Conservation (phyloP, 1,140 invertebrate genomes). For the Orius insidiosus region DNA sequence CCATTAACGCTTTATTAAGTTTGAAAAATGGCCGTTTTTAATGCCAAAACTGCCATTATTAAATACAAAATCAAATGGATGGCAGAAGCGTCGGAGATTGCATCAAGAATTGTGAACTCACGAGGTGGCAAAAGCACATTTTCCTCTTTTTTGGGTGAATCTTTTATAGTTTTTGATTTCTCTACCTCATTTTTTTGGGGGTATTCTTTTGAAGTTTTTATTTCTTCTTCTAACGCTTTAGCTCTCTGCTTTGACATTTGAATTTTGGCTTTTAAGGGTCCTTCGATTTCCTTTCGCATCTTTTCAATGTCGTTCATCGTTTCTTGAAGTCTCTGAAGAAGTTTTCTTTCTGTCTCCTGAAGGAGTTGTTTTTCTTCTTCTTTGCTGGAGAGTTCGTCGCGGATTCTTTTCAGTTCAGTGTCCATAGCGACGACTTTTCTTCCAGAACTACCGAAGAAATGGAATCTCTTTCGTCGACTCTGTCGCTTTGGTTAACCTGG, state of each 20-base stretch:
- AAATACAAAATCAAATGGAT: constrained; percentile 16
- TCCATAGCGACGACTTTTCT: constrained; percentile 14
- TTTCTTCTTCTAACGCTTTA: constrained; percentile 15
- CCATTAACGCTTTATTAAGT: too few relatives aligned
- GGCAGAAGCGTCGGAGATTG: not conserved
- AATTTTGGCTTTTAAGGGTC: constrained; percentile 13
- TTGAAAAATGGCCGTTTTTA: not conserved
- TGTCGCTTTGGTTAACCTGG: constrained; percentile 29
- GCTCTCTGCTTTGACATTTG: constrained; percentile 13
- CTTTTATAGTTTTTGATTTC: too few relatives aligned
- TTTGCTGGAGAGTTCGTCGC: not conserved
- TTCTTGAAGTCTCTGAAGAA: constrained; percentile 11
- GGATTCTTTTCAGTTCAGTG: not conserved
- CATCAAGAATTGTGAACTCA: too few relatives aligned
- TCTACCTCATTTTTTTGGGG: not conserved
- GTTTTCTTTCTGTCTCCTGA: constrained; percentile 19
- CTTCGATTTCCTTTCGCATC: constrained; percentile 14
- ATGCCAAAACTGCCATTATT: constrained; percentile 13
- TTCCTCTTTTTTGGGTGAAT: too few relatives aligned
- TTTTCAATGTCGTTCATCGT: constrained; percentile 17
- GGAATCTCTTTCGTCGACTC: constrained; percentile 7
- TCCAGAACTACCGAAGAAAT: constrained; percentile 5
- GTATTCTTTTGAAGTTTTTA: constrained; percentile 13
- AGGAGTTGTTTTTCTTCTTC: constrained; percentile 10
- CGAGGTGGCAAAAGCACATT: too few relatives aligned